A percentile compares a stretch with the other conserved stretches of the same genome.
Conservation (phyloP, 2,888 invertebrate genomes). For the Leuctra nigra region DNA sequence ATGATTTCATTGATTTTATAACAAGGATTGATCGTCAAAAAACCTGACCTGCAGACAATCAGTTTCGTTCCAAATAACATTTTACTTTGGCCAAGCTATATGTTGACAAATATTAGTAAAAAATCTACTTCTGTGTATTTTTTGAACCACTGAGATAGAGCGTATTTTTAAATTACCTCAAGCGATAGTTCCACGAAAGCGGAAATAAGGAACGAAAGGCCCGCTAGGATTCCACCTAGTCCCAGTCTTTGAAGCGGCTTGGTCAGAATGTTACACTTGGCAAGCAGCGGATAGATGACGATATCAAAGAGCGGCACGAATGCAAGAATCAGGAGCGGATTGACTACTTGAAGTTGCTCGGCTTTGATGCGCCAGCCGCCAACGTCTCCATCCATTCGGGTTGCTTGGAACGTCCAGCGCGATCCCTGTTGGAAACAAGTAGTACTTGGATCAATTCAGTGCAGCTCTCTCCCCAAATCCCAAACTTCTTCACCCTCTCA, state of each 20-base stretch:
- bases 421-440: conserved; percentile 58
- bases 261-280: conserved; percentile 57
- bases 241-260: conserved; percentile 84
- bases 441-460: not conserved
- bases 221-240: conserved; percentile 80
- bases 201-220: conserved; percentile 78
- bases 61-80: no score
- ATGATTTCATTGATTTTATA: no score
- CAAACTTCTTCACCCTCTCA: not conserved
- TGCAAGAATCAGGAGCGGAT: conserved; percentile 74
- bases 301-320: conserved; percentile 82
- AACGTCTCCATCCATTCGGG: conserved; percentile 75
- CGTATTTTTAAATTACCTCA: no score
- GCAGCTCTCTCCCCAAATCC: not conserved
- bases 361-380: conserved; percentile 71
- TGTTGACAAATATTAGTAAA: no score
- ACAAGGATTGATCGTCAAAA: no score
- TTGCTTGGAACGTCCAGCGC: conserved; percentile 88
- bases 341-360: conserved; percentile 93
- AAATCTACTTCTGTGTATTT: no score
- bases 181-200: conserved; percentile 73
- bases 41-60: no score
- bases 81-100: no score
- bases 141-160: no score
- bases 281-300: conserved; percentile 70